A percentile compares a stretch with the other conserved stretches of the same genome.
These are phyloP conservation scores for Hydrozoanthus tunicans DNA, from an alignment of 64 coral and sea anemone genomes.

Conservation along the genomic window DNA sequence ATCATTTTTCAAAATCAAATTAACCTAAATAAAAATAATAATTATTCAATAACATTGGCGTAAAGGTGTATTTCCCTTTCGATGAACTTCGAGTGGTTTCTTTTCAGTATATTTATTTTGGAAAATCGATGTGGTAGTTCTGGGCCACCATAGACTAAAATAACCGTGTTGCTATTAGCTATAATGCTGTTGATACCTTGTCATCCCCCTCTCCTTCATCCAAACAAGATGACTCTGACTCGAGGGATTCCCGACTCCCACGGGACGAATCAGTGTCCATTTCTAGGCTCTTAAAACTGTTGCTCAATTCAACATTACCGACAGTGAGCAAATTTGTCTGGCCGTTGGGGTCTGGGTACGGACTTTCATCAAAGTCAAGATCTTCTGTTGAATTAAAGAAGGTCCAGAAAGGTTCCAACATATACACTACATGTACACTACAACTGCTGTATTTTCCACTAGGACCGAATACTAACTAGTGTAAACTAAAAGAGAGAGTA, in stretches of 20 bases:
- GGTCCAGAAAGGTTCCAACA: neutral
- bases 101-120: no score
- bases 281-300: conserved; percentile 92
- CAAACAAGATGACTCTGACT: conserved; percentile 75
- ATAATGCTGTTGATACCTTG: neutral
- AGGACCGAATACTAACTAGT: no score
- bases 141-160: neutral
- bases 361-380: conserved; percentile 55
- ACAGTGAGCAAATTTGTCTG: conserved; percentile 80
- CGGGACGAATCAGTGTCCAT: conserved; percentile 91
- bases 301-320: conserved; percentile 83
- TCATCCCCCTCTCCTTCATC: conserved; percentile 57
- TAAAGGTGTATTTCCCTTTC: no score
- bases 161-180: neutral
- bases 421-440: neutral
- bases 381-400: conserved; percentile 68
- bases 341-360: conserved; percentile 31
- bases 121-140: no score
- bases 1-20: no score
- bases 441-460: no score
- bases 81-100: no score
- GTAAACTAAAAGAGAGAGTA: no score
- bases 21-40: no score
- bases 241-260: conserved; percentile 82
- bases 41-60: no score